Evolutionary conservation across 1,140 invertebrate genomes (phyloP).

Genomic region (Drosophila willistoni): DNA sequence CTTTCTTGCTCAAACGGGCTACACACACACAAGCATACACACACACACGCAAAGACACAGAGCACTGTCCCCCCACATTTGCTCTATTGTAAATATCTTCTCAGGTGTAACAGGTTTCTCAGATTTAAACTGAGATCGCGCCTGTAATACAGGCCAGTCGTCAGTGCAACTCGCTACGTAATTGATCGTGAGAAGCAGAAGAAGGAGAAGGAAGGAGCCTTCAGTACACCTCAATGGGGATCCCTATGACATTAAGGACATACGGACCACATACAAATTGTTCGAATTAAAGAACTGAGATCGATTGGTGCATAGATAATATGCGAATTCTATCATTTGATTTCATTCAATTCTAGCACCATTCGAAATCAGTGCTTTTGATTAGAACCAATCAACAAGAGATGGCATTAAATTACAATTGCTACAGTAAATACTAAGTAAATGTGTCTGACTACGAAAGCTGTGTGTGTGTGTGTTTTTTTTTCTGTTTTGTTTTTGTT

Average conservation of each 20-base stretch:
- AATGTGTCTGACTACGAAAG: background rate
- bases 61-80: slow-evolving; percentile 7
- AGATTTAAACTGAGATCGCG: slow-evolving; percentile 68
- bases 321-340: slow-evolving; percentile 30
- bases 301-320: slow-evolving; percentile 80
- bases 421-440: slow-evolving; percentile 1
- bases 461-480: background rate
- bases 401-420: background rate
- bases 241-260: background rate
- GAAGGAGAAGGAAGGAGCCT: background rate
- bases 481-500: background rate
- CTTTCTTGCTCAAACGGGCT: slow-evolving; percentile 4
- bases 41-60: background rate
- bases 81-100: slow-evolving; percentile 74
- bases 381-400: slow-evolving; percentile 68
- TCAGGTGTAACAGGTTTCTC: slow-evolving; percentile 80
- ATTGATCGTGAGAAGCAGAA: slow-evolving; percentile 37
- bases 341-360: slow-evolving; percentile 68
- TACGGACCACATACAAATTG: background rate
- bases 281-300: slow-evolving; percentile 79
- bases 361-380: slow-evolving; percentile 81
- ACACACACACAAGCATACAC: slow-evolving; percentile 3
- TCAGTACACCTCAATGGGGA: slow-evolving; percentile 1
- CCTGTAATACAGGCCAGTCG: slow-evolving; percentile 53
- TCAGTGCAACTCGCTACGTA: slow-evolving; percentile 53